Evolutionary conservation across 2,888 invertebrate genomes (phyloP).

Genomic region (Acleris sparsana): DNA sequence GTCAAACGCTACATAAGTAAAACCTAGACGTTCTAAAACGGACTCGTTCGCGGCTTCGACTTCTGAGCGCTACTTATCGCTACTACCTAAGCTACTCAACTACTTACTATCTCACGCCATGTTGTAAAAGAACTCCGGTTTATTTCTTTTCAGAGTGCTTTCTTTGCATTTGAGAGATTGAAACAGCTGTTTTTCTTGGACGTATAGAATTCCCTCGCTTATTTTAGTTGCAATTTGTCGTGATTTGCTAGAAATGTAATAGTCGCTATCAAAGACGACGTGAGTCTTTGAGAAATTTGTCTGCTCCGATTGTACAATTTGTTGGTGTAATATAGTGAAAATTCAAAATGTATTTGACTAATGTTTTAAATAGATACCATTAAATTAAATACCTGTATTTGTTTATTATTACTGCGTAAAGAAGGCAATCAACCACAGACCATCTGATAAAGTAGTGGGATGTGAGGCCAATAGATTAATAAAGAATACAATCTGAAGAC

Average conservation of each 20-base stretch:
- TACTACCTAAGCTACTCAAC: conserved; percentile 24
- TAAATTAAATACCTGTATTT: no score
- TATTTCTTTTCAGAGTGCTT: conserved; percentile 21
- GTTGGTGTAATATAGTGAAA: no score
- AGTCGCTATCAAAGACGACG: no score
- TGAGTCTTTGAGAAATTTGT: no score
- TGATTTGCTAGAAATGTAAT: neutral
- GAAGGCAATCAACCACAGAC: no score
- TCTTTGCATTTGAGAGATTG: conserved; percentile 2
- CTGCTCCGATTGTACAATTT: no score
- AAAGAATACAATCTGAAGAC: no score
- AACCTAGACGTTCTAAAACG: conserved; percentile 3
- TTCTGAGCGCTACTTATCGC: conserved; percentile 27
- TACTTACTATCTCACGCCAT: conserved; percentile 14
- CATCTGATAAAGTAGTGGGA: no score
- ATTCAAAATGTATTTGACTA: no score
- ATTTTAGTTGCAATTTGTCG: neutral
- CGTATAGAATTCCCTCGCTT: neutral
- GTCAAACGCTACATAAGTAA: conserved; percentile 5
- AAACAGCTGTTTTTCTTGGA: neutral
- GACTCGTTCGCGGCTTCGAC: conserved; percentile 1
- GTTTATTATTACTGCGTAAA: no score
- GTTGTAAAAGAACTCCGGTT: conserved; percentile 19
- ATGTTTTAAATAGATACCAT: no score
- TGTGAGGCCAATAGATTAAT: no score